Evolutionary conservation across 1,140 invertebrate genomes (phyloP).

Genomic region (Centruroides sculpturatus): DNA sequence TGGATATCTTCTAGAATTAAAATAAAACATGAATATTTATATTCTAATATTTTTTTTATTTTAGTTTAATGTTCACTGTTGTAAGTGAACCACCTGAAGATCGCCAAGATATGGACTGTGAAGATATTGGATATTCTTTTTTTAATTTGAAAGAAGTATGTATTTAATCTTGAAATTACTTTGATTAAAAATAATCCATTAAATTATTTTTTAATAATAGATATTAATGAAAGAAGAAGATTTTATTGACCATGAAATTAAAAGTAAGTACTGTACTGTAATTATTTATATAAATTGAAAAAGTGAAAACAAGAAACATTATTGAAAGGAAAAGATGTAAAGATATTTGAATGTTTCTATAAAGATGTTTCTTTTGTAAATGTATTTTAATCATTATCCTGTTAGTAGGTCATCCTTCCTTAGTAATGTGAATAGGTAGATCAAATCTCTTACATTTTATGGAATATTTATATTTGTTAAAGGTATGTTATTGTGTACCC

Average conservation of each 20-base stretch:
- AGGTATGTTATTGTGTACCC: no score
- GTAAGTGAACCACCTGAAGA: constrained; percentile 17
- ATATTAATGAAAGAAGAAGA: constrained; percentile 4
- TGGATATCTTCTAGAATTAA: no score
- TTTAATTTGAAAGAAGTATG: constrained; percentile 12
- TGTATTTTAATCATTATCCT: no score
- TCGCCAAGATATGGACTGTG: constrained; percentile 15
- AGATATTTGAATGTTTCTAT: no score
- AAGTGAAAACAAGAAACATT: no score
- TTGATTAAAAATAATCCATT: not conserved
- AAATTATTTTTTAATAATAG: not conserved
- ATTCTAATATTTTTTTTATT: no score
- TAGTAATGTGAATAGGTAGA: no score
- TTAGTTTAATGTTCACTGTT: constrained; percentile 16
- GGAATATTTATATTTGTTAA: no score
- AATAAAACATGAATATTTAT: no score
- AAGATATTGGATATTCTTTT: constrained; percentile 16
- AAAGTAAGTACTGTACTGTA: constrained; percentile 2
- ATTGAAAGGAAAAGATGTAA: not conserved
- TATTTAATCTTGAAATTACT: not conserved
- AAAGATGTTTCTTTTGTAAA: no score
- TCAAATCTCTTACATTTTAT: no score
- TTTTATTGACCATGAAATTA: constrained; percentile 3
- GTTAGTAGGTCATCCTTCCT: no score
- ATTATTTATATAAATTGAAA: not conserved